A percentile compares a stretch with the other conserved stretches of the same genome.
These are phyloP conservation scores for Ladona fulva DNA, from an alignment of 1,140 invertebrate genomes.

Conservation along the genomic window DNA sequence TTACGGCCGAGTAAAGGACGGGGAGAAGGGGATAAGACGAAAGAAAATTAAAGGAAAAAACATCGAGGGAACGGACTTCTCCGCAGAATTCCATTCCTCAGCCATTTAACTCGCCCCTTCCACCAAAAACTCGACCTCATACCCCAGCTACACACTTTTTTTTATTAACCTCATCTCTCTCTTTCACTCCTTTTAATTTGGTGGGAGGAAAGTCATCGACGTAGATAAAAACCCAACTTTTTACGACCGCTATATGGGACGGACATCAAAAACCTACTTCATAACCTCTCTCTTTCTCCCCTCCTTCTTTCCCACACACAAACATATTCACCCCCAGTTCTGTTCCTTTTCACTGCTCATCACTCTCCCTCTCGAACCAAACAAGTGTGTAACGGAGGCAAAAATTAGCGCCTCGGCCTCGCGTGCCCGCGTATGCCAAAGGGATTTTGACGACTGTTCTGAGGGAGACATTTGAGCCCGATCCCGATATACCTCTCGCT, in stretches of 20 bases:
- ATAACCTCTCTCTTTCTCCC: neutral
- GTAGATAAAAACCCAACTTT: constrained; percentile 6
- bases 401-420: neutral
- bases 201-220: neutral
- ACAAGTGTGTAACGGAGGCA: neutral
- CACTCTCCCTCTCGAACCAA: neutral
- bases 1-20: neutral
- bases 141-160: neutral
- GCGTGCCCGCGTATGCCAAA: too few species aligned
- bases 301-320: neutral
- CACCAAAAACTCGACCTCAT: neutral
- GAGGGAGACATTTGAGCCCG: too few species aligned
- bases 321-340: neutral
- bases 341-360: neutral
- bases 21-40: neutral
- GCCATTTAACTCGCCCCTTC: neutral
- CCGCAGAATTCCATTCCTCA: neutral
- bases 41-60: neutral
- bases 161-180: neutral
- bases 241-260: constrained; percentile 3
- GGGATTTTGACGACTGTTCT: too few species aligned
- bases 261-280: constrained; percentile 9
- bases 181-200: constrained; percentile 10
- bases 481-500: too few species aligned
- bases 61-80: neutral